Conservation (phyloP, 2,888 invertebrate species). For the Slavum lentiscoides region DNA sequence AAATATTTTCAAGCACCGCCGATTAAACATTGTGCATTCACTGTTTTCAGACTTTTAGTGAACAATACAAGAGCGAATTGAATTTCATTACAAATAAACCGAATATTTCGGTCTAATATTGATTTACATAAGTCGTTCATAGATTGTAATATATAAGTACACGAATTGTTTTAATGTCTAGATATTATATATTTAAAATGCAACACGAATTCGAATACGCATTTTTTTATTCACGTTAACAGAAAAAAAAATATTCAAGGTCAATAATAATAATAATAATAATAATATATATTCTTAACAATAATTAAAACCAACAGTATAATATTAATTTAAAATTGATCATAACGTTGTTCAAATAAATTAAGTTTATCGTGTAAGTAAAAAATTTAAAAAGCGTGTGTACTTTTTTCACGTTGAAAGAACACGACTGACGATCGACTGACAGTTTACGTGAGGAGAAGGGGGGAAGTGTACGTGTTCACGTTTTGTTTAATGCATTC, state of each 20-base stretch:
- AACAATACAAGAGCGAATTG: slow-evolving; percentile 12
- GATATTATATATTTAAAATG: too few species aligned
- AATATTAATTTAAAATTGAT: neutral
- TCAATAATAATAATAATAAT: too few species aligned
- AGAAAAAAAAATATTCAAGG: too few species aligned
- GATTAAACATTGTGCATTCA: neutral
- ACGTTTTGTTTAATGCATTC: slow-evolving; percentile 18
- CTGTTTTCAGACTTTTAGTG: neutral
- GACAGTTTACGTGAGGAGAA: slow-evolving; percentile 3
- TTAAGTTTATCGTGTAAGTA: neutral
- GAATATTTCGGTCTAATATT: neutral
- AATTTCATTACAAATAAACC: slow-evolving; percentile 1
- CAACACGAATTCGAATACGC: too few species aligned
- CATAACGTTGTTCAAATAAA: neutral
- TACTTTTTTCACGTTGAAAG: neutral
- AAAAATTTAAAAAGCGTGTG: neutral
- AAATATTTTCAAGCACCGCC: slow-evolving; percentile 1
- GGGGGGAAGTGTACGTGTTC: neutral
- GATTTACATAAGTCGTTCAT: neutral
- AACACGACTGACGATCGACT: neutral
- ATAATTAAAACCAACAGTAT: too few species aligned
- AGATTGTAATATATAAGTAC: too few species aligned
- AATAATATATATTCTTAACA: too few species aligned
- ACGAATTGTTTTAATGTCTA: too few species aligned
- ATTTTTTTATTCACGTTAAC: too few species aligned